phyloP scores from a whole-genome alignment of 2,797 vertebrate genomes.

The Eidolon dupreanum region DNA sequence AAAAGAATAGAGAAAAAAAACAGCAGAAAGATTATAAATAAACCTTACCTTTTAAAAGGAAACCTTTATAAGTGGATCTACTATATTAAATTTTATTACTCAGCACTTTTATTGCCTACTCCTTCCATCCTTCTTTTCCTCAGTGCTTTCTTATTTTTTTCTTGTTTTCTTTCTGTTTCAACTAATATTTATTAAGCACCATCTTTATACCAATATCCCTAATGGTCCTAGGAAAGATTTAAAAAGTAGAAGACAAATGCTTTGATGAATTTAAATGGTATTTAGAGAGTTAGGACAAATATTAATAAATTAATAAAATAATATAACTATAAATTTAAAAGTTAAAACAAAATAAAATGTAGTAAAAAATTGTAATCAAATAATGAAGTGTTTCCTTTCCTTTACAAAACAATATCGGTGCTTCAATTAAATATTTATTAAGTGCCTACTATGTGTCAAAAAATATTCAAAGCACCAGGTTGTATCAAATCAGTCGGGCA shows the following conservation, averaged over 20 bases:
- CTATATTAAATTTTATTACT: not conserved
- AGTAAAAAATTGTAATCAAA: not conserved
- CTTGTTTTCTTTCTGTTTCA: not conserved
- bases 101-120: not conserved
- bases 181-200: not conserved
- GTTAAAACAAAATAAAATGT: not conserved
- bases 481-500: not conserved
- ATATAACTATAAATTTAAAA: not conserved
- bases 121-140: not conserved
- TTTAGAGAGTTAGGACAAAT: not conserved
- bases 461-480: not conserved
- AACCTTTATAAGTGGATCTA: not conserved
- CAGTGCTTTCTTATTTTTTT: not conserved
- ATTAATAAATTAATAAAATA: not conserved
- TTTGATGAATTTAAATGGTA: not conserved
- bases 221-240: not conserved
- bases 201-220: not conserved
- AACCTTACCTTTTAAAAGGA: not conserved
- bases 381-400: not conserved
- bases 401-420: not conserved
- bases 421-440: not conserved
- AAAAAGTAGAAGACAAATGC: not conserved
- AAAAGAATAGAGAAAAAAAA: not conserved
- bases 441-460: not conserved
- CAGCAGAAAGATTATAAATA: not conserved